Evolutionary conservation across 37 sponge, comb jelly and placozoan species (phyloP), one percentile per base, ranked within the genome.

Genomic region (Diacarnus erythraeanus): DNA sequence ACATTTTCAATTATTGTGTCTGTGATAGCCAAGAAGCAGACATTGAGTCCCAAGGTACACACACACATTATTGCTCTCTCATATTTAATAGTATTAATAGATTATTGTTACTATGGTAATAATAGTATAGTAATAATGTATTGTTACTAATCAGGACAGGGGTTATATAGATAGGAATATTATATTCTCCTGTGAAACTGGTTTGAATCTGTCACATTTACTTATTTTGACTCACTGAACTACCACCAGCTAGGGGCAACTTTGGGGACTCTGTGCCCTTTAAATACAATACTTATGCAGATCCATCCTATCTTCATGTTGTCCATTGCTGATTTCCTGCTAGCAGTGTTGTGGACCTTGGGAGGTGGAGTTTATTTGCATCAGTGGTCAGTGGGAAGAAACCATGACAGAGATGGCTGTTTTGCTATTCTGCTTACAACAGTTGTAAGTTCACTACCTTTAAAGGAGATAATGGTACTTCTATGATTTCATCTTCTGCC

Each of bases 251-350:
- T n/a, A n/a, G n/a, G n/a, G n/a, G n/a, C n/a, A n/a, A n/a, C n/a
- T n/a, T n/a, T n/a, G n/a, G n/a, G n/a, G n/a, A n/a, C n/a, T n/a
- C n/a, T n/a, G n/a, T n/a, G n/a, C n/a, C n/a, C n/a, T n/a, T n/a
- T n/a, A n/a, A n/a, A n/a, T n/a, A n/a, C n/a, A n/a, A n/a, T n/a
- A n/a, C n/a, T n/a, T n/a, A n/a, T 47, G 51, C 56, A 85, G 86
- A 54, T 85, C 23, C 79, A 78, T 37, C 86, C 86, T 30, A 85
- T 85, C 54, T 78, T 85, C 61, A 58, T 85, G 74, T 23, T 85
- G 15, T 85, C 79, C 54, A 72, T 85, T 44, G 86, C 86, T 15
- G 86, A 85, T 74, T 57, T 42, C 34, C 0, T 85, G 29, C 86
- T 85, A 39, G 72, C 78, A 6, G 31, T 85, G 17, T 38, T 61